Evolutionary conservation across 2,113 vertebrate genomes (phyloP).

Genomic region (Heptranchias perlo): DNA sequence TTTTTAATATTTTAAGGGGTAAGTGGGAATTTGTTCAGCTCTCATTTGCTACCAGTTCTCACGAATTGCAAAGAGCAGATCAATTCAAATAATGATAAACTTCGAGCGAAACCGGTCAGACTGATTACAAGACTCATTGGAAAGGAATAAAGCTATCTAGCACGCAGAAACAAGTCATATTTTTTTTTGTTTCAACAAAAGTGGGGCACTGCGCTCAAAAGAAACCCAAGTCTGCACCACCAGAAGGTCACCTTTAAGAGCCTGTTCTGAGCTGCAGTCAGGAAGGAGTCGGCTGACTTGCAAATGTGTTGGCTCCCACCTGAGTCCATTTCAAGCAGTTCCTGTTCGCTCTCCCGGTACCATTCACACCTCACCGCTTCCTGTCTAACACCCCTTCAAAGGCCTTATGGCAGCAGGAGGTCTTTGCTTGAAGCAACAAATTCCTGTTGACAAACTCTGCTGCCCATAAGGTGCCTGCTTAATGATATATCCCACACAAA

Average conservation of each 20-base stretch:
- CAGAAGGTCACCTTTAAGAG: background rate
- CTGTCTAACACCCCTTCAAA: constrained; percentile 35
- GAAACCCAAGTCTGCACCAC: background rate
- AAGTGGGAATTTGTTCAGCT: background rate
- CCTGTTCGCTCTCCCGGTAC: background rate
- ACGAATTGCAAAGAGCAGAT: background rate
- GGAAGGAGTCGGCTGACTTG: constrained; percentile 22
- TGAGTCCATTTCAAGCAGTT: constrained; percentile 29
- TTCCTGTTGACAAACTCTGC: constrained; percentile 32
- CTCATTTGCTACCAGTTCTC: background rate
- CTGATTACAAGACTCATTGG: background rate
- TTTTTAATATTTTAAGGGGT: background rate
- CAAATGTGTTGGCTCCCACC: constrained; percentile 22
- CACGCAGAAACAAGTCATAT: background rate
- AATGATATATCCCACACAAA: background rate
- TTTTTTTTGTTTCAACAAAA: background rate
- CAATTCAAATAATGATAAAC: background rate
- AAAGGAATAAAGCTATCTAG: background rate
- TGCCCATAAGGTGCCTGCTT: background rate
- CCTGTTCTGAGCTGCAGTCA: background rate
- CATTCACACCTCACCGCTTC: constrained; percentile 30
- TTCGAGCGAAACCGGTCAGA: background rate
- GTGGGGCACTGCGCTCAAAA: background rate
- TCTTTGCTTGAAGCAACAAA: constrained; percentile 23
- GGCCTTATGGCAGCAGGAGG: constrained; percentile 7